Evolutionary conservation across 2,797 vertebrate genomes (phyloP), one percentile per base, ranked within the genome.

Genomic region (Fundulus diaphanus): DNA sequence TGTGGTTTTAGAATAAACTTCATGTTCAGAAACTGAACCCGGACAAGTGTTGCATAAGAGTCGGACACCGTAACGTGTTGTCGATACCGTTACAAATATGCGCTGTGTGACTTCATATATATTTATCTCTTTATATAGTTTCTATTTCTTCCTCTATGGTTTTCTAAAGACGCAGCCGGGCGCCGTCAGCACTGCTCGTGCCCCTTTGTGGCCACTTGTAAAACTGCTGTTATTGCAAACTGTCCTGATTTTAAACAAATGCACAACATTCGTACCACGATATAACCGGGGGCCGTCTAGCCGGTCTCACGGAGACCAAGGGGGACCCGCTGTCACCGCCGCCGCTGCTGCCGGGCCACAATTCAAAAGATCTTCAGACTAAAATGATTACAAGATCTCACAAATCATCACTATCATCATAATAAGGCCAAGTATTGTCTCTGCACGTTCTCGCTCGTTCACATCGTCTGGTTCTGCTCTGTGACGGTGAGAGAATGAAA

Each of bases 201-300:
- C 97, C 96, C 97, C 92, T 81, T 89, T 93, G 93, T 95, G 94
- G 92, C 93, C 93, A 92, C 92, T 91, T 89, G 90, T 95, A 95
- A 96, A 96, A 97, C 93, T 93, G 96, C 94, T 97, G 92, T 99
- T 99, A 98, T 98, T 98, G 97, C 97, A 98, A 98, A 98, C 97
- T 97, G 97, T 99, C 97, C 97, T 95, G 95, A 96, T 95, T 95
- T 97, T 97, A 98, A 97, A 99, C 97, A 97, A 99, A 99, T 99
- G 98, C 97, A 99, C 98, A 99, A 99, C 98, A 99, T 99, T 99
- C 97, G 97, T 99, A 99, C 97, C 97, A 97, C 97, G 87, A 98
- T 98, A 98, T 97, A 98, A 98, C 97, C 97, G 96, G 97, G 20
- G 97, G 97, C 98, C 97, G 69, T 90, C 91, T 89, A 88, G 90